phyloP scores from a whole-genome alignment of 1,140 invertebrate species.

The Camponotus floridanus region DNA sequence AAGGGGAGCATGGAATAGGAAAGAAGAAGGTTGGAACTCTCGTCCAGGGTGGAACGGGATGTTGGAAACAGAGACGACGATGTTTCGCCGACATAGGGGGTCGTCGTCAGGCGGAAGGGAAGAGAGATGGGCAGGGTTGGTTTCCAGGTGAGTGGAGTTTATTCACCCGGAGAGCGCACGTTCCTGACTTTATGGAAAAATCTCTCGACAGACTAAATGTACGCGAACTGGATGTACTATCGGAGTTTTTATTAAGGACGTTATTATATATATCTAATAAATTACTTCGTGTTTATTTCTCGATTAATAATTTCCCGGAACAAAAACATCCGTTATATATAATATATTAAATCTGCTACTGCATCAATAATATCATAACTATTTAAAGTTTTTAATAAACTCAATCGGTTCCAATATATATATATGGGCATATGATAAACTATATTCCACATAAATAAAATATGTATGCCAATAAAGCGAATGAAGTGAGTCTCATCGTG shows the following conservation, averaged over 20 bases:
- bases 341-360: not conserved
- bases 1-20: not conserved
- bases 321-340: not conserved
- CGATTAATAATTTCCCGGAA: not conserved
- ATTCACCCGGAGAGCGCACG: slow-evolving; percentile 14
- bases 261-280: not conserved
- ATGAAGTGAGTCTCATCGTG: slow-evolving; percentile 25
- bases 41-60: not conserved
- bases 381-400: not conserved
- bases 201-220: not conserved
- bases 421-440: slow-evolving; percentile 16
- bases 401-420: not conserved
- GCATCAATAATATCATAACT: not conserved
- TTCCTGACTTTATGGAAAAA: slow-evolving; percentile 15
- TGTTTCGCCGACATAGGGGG: not conserved
- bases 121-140: not conserved
- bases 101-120: not conserved
- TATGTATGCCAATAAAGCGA: slow-evolving; percentile 23
- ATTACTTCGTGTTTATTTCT: slow-evolving; percentile 15
- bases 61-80: not conserved
- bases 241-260: slow-evolving; percentile 1
- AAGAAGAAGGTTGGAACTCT: slow-evolving; percentile 10
- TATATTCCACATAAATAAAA: slow-evolving; percentile 24
- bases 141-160: slow-evolving; percentile 44
- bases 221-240: not conserved